phyloP scores from a whole-genome alignment of 2,888 invertebrate genomes.

The Archaeoteleia sp. region DNA sequence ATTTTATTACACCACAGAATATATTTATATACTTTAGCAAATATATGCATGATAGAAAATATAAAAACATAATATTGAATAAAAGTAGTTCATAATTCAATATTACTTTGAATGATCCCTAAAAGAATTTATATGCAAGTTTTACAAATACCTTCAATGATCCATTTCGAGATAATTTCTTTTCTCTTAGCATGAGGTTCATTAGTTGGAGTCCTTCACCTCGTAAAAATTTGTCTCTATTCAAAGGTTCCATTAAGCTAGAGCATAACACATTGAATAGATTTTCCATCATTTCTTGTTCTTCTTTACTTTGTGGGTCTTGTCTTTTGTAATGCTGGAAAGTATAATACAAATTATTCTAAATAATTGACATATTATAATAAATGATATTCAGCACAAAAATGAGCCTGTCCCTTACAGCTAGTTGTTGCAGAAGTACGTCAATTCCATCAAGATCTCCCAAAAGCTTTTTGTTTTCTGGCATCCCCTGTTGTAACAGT shows the following conservation, averaged over 20 bases:
- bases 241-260: conserved; percentile 89
- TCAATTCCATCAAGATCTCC: conserved; percentile 98
- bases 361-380: conserved; percentile 9
- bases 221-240: conserved; percentile 93
- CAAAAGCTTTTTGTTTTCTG: conserved; percentile 85
- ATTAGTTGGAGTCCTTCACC: conserved; percentile 99
- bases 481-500: conserved; percentile 92
- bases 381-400: too few relatives aligned
- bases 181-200: conserved; percentile 99
- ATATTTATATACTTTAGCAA: too few relatives aligned
- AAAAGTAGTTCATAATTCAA: too few relatives aligned
- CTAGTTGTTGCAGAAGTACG: conserved; percentile 94
- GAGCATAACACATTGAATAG: conserved; percentile 97
- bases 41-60: too few relatives aligned
- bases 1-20: conserved; percentile 7
- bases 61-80: conserved; percentile 10
- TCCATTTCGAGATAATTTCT: conserved; percentile 96
- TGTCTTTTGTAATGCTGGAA: conserved; percentile 92
- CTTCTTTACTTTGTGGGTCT: conserved; percentile 93
- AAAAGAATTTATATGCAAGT: too few relatives aligned
- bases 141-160: conserved; percentile 87
- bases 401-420: too few relatives aligned
- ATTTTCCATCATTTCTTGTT: conserved; percentile 99
- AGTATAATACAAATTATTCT: conserved; percentile 26
- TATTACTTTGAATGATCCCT: too few relatives aligned